A percentile compares a stretch with the other conserved stretches of the same genome.
Evolutionary conservation across 2,888 invertebrate genomes (phyloP).

Genomic region (Perithous albicinctus): DNA sequence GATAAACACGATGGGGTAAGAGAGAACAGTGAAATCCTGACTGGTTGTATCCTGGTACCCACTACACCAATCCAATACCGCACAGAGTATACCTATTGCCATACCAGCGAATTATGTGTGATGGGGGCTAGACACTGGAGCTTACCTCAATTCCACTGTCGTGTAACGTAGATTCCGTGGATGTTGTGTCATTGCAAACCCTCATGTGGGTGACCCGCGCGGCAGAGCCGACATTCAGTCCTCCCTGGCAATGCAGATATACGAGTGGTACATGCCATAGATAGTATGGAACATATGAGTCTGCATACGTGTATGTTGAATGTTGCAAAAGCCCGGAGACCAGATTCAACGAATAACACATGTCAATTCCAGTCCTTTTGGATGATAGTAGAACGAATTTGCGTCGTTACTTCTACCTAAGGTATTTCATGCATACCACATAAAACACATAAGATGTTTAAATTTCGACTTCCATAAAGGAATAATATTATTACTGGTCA

Average conservation of each 20-base stretch:
- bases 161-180: slow-evolving; percentile 48
- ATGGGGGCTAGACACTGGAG: slow-evolving; percentile 73
- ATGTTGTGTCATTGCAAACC: slow-evolving; percentile 52
- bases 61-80: slow-evolving; percentile 22
- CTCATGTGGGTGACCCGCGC: not conserved
- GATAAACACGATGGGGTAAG: slow-evolving; percentile 45
- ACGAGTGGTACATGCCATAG: slow-evolving; percentile 7
- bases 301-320: slow-evolving; percentile 21
- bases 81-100: slow-evolving; percentile 26
- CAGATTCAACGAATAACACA: slow-evolving; percentile 5
- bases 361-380: not conserved
- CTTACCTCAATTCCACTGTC: slow-evolving; percentile 70
- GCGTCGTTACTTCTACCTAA: too few species aligned
- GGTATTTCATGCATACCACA: not conserved
- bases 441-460: not conserved
- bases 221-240: not conserved
- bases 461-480: not conserved
- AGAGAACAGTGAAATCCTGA: slow-evolving; percentile 57
- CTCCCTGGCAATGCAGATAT: slow-evolving; percentile 23
- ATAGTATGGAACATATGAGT: not conserved
- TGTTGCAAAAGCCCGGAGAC: not conserved
- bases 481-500: too few species aligned
- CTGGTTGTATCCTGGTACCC: slow-evolving; percentile 43
- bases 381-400: too few species aligned
- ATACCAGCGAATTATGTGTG: slow-evolving; percentile 74